Base-by-base conservation (phyloP, 2,888 invertebrate species). In the Ephialtes manifestator region DNA sequence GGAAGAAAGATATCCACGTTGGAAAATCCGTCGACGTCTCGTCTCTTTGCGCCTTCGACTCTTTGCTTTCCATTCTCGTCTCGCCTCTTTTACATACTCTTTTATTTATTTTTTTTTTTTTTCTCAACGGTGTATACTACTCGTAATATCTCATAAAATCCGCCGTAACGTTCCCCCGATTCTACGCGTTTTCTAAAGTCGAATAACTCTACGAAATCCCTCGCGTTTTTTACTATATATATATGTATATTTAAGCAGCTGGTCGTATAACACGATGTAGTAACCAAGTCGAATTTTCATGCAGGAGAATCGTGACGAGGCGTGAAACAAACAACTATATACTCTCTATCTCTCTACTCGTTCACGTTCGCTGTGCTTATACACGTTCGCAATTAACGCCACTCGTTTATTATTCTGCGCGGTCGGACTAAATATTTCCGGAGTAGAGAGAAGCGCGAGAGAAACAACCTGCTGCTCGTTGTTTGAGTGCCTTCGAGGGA, bases 401-500 rank as follows among this genome's bases (percentile, higher is more conserved):
- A 67, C 75, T 79, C 84, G 82, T 82, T 82, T 74, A 82, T 86
- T 84, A 86, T 86, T 84, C 86, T 51, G 63, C 72, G 72, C 68
- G 78, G 75, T 63, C 71, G 65, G 53, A 83, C 75, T 72, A 81
- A 83, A 74, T 83, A 81, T 84, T 78, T 67, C 63, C 74, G 53
- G 53, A 31, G 58, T 60, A 4, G 65, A 65, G 24, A 68, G 46
- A 18, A 79, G 39, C 20, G 55, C 31, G 43, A 48, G 35, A 46
- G 46, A 76, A 53, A 76, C 70, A 48, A 53, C 39, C 74, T 68
- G 78, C 55, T 53, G 65, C 39, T 39, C 43, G 43, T 72, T 55
- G 63, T 70, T 58, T 51, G 67, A 81, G 67, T 76, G 55, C 53
- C 18, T 55, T 18, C 63, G 20, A 20, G 11, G 48, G 10, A 48